Evolutionary conservation across 2,888 invertebrate genomes (phyloP).

Genomic region (Ctena decussata): DNA sequence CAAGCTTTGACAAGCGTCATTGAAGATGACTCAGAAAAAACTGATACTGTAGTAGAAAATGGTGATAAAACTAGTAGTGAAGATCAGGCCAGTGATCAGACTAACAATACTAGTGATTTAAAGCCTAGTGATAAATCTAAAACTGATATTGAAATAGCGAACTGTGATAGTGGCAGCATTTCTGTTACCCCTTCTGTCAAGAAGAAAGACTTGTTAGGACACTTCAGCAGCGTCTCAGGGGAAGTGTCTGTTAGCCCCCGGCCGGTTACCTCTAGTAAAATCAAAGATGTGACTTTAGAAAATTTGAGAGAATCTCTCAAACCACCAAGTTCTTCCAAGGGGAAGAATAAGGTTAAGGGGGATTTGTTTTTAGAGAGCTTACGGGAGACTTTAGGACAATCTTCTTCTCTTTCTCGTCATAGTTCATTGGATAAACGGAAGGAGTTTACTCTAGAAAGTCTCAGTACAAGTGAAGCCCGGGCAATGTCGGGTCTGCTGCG

Average conservation of each 20-base stretch:
- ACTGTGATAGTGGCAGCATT: slow-evolving; percentile 62
- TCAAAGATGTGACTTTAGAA: slow-evolving; percentile 76
- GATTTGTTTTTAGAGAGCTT: slow-evolving; percentile 71
- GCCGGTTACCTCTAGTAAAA: slow-evolving; percentile 69
- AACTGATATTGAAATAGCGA: slow-evolving; percentile 41
- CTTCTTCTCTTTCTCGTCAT: slow-evolving; percentile 78
- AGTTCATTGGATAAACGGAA: slow-evolving; percentile 78
- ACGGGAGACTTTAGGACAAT: slow-evolving; percentile 74
- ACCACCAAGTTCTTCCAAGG: slow-evolving; percentile 71
- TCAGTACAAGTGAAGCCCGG: slow-evolving; percentile 83
- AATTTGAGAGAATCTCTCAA: slow-evolving; percentile 74
- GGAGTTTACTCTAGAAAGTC: slow-evolving; percentile 84
- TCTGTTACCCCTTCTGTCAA: slow-evolving; percentile 61
- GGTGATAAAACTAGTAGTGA: slow-evolving; percentile 8
- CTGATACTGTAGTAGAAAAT: slow-evolving; percentile 46
- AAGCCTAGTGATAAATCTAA: not conserved
- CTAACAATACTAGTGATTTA: slow-evolving; percentile 3
- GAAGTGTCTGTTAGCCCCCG: slow-evolving; percentile 58
- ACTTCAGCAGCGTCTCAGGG: slow-evolving; percentile 40
- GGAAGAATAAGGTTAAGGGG: slow-evolving; percentile 66
- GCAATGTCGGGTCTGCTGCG: slow-evolving; percentile 85
- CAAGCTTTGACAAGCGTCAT: slow-evolving; percentile 71
- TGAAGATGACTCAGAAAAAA: slow-evolving; percentile 62
- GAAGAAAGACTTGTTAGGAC: slow-evolving; percentile 51
- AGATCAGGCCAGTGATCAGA: slow-evolving; percentile 5